Evolutionary conservation across 2,797 vertebrate species (phyloP).

Genomic region (Epinephelus coioides): DNA sequence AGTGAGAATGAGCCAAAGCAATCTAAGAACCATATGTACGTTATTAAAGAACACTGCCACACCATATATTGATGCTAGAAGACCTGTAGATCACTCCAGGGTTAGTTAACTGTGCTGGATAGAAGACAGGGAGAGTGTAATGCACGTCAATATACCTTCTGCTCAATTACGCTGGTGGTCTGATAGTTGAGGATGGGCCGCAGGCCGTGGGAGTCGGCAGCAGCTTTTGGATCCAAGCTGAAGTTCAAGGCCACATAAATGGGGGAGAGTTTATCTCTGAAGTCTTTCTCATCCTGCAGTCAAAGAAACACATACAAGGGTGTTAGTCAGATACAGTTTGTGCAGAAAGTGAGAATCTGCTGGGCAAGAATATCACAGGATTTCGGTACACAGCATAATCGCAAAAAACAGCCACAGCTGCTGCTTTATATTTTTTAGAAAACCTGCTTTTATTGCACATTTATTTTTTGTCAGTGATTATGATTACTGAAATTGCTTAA

Average conservation of each 20-base stretch:
- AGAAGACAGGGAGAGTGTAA: neutral
- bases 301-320: slow-evolving; percentile 34
- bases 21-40: slow-evolving; percentile 12
- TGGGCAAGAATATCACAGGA: neutral
- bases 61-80: slow-evolving; percentile 17
- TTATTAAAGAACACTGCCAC: slow-evolving; percentile 16
- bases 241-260: slow-evolving; percentile 92
- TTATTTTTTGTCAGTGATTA: neutral
- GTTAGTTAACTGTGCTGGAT: slow-evolving; percentile 5
- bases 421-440: neutral
- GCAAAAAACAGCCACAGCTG: neutral
- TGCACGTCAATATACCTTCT: slow-evolving; percentile 86
- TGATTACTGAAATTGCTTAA: neutral
- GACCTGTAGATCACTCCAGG: neutral
- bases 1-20: slow-evolving; percentile 15
- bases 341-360: neutral
- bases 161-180: slow-evolving; percentile 87
- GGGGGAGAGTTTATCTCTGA: slow-evolving; percentile 94
- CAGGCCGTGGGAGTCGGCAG: slow-evolving; percentile 87
- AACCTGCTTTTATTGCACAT: neutral
- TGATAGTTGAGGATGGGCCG: slow-evolving; percentile 92
- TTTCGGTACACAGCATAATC: neutral
- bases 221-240: slow-evolving; percentile 88
- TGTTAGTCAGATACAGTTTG: slow-evolving; percentile 11
- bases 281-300: slow-evolving; percentile 92